A percentile compares a stretch with the other conserved stretches of the same genome.
These are phyloP conservation scores for Microcebus jonahi DNA, from an alignment of 2,113 vertebrate species.

Conservation along the genomic window DNA sequence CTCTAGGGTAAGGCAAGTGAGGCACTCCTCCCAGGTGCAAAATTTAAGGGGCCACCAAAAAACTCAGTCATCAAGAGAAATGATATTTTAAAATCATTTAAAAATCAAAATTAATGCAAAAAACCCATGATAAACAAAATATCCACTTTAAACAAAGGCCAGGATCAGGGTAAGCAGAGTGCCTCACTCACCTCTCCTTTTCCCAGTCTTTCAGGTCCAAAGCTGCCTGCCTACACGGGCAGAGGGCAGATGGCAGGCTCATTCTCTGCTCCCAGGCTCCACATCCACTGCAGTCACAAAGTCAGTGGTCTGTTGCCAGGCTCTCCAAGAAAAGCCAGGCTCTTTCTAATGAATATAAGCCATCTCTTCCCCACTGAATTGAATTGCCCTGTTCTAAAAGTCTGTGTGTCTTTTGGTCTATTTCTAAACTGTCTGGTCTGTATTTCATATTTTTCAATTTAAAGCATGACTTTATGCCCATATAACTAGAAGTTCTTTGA, in stretches of 20 bases:
- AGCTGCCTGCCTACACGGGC: background rate
- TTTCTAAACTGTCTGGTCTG: background rate
- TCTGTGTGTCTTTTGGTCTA: background rate
- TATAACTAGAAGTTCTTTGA: background rate
- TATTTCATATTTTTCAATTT: background rate
- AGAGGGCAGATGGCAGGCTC: background rate
- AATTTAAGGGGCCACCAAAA: background rate
- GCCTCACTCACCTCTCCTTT: background rate
- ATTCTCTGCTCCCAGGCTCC: background rate
- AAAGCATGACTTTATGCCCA: background rate
- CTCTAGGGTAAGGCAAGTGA: background rate
- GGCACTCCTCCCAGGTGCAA: background rate
- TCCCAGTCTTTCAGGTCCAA: background rate
- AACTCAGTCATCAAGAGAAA: background rate
- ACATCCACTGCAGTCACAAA: background rate
- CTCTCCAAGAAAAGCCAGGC: background rate
- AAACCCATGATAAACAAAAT: background rate
- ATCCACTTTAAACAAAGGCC: background rate
- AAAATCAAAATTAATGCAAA: background rate
- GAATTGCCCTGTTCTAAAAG: background rate
- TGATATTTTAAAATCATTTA: background rate
- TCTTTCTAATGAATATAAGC: background rate
- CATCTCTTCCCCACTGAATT: background rate
- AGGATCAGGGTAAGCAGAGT: background rate
- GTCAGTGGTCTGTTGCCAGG: background rate